Percentiles rank a stretch among this genome's conserved stretches.
Conservation (phyloP, 2,888 invertebrate species). For the Petrolisthes manimaculis region DNA sequence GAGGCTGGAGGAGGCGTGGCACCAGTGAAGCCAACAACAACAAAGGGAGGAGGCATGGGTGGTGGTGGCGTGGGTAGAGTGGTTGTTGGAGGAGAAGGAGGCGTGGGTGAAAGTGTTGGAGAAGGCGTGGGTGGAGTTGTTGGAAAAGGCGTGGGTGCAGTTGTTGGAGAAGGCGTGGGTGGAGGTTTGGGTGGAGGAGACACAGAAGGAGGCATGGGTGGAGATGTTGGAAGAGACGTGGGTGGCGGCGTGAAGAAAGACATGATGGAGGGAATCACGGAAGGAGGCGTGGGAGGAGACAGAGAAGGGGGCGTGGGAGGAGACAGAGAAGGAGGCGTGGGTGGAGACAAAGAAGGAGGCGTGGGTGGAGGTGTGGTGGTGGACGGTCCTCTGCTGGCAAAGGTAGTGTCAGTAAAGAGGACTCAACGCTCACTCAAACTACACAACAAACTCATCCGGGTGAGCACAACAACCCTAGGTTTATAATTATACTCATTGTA, state of each 20-base stretch:
- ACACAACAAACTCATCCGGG: conserved; percentile 51
- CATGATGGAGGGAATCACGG: background rate
- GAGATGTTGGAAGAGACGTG: background rate
- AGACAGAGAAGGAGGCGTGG: background rate
- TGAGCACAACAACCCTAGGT: conserved; percentile 3
- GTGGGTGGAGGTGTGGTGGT: background rate
- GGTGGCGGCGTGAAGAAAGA: background rate
- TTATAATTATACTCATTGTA: background rate
- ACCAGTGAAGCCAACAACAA: too few species aligned
- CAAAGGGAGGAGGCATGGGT: too few species aligned
- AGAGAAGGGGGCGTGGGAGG: background rate
- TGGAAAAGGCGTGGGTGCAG: background rate
- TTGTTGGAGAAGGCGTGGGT: background rate
- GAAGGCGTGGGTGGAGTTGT: background rate
- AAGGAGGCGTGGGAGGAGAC: background rate
- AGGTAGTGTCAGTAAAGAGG: conserved; percentile 29
- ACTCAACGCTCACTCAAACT: conserved; percentile 48
- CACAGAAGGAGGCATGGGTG: background rate
- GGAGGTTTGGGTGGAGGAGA: background rate
- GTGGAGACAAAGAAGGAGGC: background rate
- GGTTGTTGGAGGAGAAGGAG: too few species aligned
- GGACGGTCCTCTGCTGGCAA: background rate
- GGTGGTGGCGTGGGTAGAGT: too few species aligned
- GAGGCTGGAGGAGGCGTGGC: background rate
- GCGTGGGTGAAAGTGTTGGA: background rate